A percentile compares a stretch with the other conserved stretches of the same genome.
These are phyloP conservation scores for Onychostruthus taczanowskii DNA, from an alignment of 2,113 vertebrate species.

Conservation along the genomic window DNA sequence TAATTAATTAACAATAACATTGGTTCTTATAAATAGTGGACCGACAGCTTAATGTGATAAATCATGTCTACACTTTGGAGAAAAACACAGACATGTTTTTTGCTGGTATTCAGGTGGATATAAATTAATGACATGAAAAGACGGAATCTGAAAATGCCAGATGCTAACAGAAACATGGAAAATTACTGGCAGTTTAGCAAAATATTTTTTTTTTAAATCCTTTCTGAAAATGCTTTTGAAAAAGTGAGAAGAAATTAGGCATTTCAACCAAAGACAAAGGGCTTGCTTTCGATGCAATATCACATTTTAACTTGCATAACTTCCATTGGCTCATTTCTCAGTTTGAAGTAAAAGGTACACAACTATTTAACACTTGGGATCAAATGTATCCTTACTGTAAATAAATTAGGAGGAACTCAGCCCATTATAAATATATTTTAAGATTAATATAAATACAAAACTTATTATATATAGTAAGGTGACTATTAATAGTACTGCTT, in stretches of 20 bases:
- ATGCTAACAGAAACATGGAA: not conserved
- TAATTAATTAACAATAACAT: constrained; percentile 38
- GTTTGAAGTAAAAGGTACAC: not conserved
- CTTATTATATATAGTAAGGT: not conserved
- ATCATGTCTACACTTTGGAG: not conserved
- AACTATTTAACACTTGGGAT: not conserved
- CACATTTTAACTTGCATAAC: not conserved
- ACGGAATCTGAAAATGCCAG: not conserved
- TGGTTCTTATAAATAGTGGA: constrained; percentile 6
- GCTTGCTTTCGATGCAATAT: not conserved
- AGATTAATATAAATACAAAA: not conserved
- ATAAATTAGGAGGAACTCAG: not conserved
- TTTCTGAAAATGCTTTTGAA: not conserved
- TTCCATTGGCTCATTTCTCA: not conserved
- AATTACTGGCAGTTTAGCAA: not conserved
- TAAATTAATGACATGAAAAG: not conserved
- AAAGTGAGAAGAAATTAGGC: not conserved
- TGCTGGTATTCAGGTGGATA: not conserved
- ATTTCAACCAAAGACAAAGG: not conserved
- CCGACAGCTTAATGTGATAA: not conserved
- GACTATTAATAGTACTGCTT: not conserved
- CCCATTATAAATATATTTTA: not conserved
- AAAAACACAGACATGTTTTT: not conserved
- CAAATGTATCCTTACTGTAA: not conserved
- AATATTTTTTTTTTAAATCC: not conserved